phyloP scores from a whole-genome alignment of 2,888 invertebrate genomes.

The Troides oblongomaculatus region DNA sequence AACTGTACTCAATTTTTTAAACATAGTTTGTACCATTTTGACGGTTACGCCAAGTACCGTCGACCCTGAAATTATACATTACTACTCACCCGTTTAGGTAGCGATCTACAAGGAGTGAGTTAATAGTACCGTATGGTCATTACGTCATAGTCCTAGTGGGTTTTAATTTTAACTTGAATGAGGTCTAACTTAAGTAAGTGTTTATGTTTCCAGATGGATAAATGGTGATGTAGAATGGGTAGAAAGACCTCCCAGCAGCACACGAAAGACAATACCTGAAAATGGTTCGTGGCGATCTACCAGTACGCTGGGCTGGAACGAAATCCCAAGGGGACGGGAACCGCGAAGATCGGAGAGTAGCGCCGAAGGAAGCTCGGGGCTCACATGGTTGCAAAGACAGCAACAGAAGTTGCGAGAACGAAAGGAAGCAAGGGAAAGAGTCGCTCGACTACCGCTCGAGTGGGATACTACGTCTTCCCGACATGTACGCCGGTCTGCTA shows the following conservation, averaged over 20 bases:
- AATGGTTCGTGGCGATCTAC: conserved; percentile 69
- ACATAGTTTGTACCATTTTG: neutral
- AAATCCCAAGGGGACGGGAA: conserved; percentile 57
- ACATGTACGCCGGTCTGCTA: conserved; percentile 73
- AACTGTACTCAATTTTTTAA: neutral
- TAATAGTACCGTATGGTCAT: conserved; percentile 15
- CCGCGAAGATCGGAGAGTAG: conserved; percentile 67
- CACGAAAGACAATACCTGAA: conserved; percentile 57
- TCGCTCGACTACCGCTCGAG: conserved; percentile 86
- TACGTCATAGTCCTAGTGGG: neutral
- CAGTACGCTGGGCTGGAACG: conserved; percentile 69
- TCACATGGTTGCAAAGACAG: conserved; percentile 91
- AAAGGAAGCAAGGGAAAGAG: conserved; percentile 85
- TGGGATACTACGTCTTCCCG: conserved; percentile 71
- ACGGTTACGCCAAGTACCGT: conserved; percentile 12
- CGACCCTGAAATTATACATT: conserved; percentile 26
- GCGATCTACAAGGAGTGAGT: conserved; percentile 16
- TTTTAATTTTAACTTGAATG: neutral
- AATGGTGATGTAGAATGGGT: conserved; percentile 72
- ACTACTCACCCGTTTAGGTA: conserved; percentile 20
- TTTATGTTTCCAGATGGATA: conserved; percentile 54
- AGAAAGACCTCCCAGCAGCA: conserved; percentile 57
- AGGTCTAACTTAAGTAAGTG: neutral
- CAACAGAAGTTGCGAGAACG: conserved; percentile 89
- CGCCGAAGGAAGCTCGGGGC: conserved; percentile 68